These are phyloP conservation scores for Sarotherodon lohbergeri DNA, from an alignment of 2,113 vertebrate species.

Conservation along the genomic window DNA sequence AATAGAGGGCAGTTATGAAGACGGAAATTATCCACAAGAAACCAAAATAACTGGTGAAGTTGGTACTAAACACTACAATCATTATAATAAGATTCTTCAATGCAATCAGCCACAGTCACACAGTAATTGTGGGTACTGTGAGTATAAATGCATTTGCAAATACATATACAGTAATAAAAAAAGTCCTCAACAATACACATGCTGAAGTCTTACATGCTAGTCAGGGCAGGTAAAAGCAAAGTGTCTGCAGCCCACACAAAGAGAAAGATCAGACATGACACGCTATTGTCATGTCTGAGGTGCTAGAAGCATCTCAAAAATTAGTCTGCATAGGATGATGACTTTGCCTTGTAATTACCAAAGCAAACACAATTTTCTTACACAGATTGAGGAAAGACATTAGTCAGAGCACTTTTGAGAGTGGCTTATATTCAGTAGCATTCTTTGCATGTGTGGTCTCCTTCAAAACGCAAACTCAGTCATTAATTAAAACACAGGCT, in stretches of 20 bases:
- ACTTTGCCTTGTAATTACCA: conserved; percentile 6
- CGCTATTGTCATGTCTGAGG: background rate
- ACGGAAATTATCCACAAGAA: background rate
- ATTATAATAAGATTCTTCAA: background rate
- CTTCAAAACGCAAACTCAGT: conserved; percentile 8
- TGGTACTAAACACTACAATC: background rate
- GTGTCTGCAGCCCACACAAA: conserved; percentile 15
- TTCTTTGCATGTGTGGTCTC: conserved; percentile 22
- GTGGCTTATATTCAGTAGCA: background rate
- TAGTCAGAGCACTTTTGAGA: background rate
- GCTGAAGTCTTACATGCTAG: conserved; percentile 23
- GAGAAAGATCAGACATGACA: background rate
- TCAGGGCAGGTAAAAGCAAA: conserved; percentile 39
- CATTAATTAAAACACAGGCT: conserved; percentile 1
- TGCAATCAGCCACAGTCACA: background rate
- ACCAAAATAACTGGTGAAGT: background rate
- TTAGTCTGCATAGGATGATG: background rate
- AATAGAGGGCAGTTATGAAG: background rate
- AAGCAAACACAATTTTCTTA: background rate
- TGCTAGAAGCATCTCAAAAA: background rate
- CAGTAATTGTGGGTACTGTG: background rate
- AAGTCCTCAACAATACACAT: background rate
- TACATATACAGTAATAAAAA: background rate
- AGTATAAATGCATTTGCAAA: background rate
- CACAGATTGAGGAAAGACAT: background rate